Evolutionary conservation across 2,797 vertebrate genomes (phyloP), one percentile per base, ranked within the genome.

Genomic region (Neopelma chrysocephalum): DNA sequence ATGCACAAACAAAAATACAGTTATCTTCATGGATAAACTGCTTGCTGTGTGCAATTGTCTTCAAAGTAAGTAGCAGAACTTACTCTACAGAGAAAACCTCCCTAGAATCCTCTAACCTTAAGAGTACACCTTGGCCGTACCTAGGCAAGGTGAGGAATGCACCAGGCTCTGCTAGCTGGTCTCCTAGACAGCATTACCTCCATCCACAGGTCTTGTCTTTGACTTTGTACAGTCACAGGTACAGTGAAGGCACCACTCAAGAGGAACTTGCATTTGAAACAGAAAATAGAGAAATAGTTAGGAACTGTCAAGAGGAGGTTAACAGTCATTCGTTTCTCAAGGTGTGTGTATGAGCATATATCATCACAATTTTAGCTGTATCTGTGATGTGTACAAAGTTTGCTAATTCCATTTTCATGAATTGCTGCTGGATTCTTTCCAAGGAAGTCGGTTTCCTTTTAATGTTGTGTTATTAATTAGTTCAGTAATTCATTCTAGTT

Each of bases 381-480:
- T 51, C 36, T 72, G 31, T 45, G 34, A 16, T 66, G 50, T 13
- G 29, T 79, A 27, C 47, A 19, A 53, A 84, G 43, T 45, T 92
- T 81, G 5, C 48, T 56, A 23, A 66, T 2, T 88, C 38, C 2
- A 0, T 45, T 87, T 92, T 91, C 53, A 2, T 62, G 68, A 90
- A 83, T 61, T 96, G 70, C 83, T 79, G 40, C 66, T 95, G 88
- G 93, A 77, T 66, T 72, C 51, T 87, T 77, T 84, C 93, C 94
- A 95, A 82, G 56, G 47, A 94, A 22, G 51, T 90, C 5, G 1
- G 36, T 79, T 94, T 96, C 70, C 61, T 95, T 93, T 90, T 79
- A 89, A 93, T 73, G 53, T 62, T 84, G 51, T 56, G 40, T 75
- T 89, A 90, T 95, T 96, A 95, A 93, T 92, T 91, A 89, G 73